Base-by-base conservation (phyloP, 2,113 vertebrate species). In the Martes martes region DNA sequence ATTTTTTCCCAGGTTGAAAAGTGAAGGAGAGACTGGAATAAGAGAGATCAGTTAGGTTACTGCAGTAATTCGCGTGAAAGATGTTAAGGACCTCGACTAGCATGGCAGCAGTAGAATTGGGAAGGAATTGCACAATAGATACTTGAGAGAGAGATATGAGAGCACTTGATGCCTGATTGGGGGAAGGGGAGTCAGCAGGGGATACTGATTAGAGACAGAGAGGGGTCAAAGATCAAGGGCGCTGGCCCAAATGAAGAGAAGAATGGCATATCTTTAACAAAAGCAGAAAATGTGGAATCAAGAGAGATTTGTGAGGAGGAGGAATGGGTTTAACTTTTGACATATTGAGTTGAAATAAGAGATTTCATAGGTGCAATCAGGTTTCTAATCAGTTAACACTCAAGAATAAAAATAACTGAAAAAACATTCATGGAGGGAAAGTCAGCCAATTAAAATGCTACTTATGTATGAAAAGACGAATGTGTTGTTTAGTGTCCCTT, bases 1-100 rank as follows among this genome's bases (percentile, higher is more conserved):
- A 73, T 92, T 89, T 84, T 39, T 94, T n/a, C 71, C 61, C 71
- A 42, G 67, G 61, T 84, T 88, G 90, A 79, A 93, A 79, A 86
- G 76, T 57, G 45, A 50, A 81, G 33, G 18, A 59, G 47, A 61
- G 31, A 67, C 13, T 65, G 79, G 21, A 79, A 63, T 71, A 57
- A 79, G 61, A 57, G 55, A 82, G 39, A 63, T 79, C 59, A 39
- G 47, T 88, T 69, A 95, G 67, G 50, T 86, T 67, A 16, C 45
- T 92, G 39, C 74, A 45, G 11, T 86, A 59, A 73, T 63, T n/a
- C 50, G 18, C 2, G 2, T 80, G 55, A 81, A 89, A 69, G 50
- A 76, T 33, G 21, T 45, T 52, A 67, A 96, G 14, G 28, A 52
- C 26, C 80, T 74, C 28, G 59, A 28, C 16, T 50, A 74, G 84